phyloP scores from a whole-genome alignment of 2,888 invertebrate species.

The Dendrolimus houi region DNA sequence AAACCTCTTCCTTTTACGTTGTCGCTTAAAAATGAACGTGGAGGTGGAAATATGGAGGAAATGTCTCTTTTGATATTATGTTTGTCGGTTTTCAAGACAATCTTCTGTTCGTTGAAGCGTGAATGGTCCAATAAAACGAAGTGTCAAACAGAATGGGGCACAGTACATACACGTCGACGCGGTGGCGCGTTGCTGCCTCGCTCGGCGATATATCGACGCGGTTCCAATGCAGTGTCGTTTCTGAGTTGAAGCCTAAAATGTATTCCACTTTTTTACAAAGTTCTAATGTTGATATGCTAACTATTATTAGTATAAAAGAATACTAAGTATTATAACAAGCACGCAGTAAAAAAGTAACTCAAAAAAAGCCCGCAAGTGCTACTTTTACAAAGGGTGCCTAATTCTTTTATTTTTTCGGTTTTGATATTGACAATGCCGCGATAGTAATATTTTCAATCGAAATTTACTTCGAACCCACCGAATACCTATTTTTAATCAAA shows the following conservation, averaged over 20 bases:
- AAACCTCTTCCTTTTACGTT: neutral
- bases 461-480: too few relatives aligned
- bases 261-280: neutral
- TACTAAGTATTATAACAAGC: too few relatives aligned
- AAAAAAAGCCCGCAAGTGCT: too few relatives aligned
- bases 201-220: neutral
- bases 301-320: too few relatives aligned
- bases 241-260: neutral
- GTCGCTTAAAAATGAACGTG: neutral
- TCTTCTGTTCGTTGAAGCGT: constrained; percentile 31
- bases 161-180: neutral
- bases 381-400: too few relatives aligned
- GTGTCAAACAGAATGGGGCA: constrained; percentile 25
- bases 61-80: constrained; percentile 5
- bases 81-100: constrained; percentile 25
- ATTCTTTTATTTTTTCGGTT: too few relatives aligned
- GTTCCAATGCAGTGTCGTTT: neutral
- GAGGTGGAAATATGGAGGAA: constrained; percentile 3
- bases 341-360: too few relatives aligned
- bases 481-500: too few relatives aligned
- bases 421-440: too few relatives aligned
- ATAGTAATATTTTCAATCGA: too few relatives aligned
- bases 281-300: too few relatives aligned
- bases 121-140: constrained; percentile 45
- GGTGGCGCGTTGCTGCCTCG: neutral